Evolutionary conservation across 2,113 vertebrate genomes (phyloP).

Genomic region (Eolophus roseicapilla): DNA sequence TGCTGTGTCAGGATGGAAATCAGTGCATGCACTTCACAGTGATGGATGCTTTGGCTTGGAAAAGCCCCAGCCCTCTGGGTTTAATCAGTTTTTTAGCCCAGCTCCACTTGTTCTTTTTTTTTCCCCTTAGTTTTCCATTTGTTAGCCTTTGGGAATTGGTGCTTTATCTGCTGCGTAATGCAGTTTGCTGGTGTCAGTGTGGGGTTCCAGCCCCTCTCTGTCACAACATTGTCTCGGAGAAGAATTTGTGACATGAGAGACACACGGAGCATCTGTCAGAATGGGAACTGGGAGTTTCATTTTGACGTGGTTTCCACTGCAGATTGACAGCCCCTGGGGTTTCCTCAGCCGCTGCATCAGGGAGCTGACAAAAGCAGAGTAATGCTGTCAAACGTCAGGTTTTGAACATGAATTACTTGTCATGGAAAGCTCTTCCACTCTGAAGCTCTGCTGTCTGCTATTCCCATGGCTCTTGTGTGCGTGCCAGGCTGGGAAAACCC

Average conservation of each 20-base stretch:
- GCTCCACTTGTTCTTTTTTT: background rate
- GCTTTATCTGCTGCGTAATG: background rate
- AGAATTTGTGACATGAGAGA: background rate
- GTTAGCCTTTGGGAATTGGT: background rate
- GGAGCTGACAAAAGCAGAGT: background rate
- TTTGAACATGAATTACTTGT: background rate
- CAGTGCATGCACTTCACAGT: background rate
- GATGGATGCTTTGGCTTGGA: background rate
- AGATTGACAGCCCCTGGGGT: background rate
- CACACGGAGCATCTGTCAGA: background rate
- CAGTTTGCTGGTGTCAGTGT: background rate
- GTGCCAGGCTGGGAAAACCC: background rate
- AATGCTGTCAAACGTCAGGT: background rate
- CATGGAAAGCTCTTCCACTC: background rate
- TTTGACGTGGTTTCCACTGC: background rate
- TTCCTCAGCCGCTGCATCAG: background rate
- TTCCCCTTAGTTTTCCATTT: accelerated
- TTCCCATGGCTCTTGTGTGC: background rate
- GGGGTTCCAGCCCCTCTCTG: conserved; percentile 17
- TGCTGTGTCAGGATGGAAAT: background rate
- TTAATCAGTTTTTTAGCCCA: background rate
- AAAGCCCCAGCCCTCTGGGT: background rate
- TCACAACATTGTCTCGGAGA: background rate
- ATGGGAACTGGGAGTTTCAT: background rate
- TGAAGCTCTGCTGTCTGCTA: accelerated